Evolutionary conservation across 2,797 vertebrate species (phyloP).

Genomic region (Mycteria americana): DNA sequence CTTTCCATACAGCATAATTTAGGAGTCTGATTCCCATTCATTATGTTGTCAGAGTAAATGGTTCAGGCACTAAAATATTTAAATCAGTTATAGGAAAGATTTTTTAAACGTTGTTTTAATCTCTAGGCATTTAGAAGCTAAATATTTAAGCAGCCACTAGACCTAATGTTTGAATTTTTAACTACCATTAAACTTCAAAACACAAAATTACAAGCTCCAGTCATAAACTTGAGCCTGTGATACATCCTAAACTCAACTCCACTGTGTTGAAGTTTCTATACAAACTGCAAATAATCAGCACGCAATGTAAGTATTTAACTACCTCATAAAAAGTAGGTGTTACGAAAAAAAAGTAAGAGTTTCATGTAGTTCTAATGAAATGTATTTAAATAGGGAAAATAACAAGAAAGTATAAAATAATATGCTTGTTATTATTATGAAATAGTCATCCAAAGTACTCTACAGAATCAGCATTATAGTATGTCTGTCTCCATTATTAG

Average conservation of each 20-base stretch:
- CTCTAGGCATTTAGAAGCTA: conserved; percentile 15
- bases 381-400: background rate
- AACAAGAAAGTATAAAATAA: background rate
- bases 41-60: conserved; percentile 40
- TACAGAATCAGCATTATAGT: background rate
- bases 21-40: background rate
- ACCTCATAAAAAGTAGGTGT: background rate
- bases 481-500: background rate
- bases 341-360: background rate
- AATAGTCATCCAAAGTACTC: background rate
- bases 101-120: conserved; percentile 40
- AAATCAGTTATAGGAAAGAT: conserved; percentile 5
- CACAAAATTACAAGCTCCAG: background rate
- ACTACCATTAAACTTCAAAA: background rate
- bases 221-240: background rate
- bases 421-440: background rate
- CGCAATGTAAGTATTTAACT: background rate
- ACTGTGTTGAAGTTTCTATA: background rate
- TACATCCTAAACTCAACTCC: background rate
- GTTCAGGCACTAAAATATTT: conserved; percentile 15
- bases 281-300: background rate
- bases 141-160: conserved; percentile 45
- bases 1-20: background rate
- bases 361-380: background rate
- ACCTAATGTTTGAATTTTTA: conserved; percentile 28